phyloP scores from a whole-genome alignment of 2,797 vertebrate genomes.

The Pseudocheirus occidentalis region DNA sequence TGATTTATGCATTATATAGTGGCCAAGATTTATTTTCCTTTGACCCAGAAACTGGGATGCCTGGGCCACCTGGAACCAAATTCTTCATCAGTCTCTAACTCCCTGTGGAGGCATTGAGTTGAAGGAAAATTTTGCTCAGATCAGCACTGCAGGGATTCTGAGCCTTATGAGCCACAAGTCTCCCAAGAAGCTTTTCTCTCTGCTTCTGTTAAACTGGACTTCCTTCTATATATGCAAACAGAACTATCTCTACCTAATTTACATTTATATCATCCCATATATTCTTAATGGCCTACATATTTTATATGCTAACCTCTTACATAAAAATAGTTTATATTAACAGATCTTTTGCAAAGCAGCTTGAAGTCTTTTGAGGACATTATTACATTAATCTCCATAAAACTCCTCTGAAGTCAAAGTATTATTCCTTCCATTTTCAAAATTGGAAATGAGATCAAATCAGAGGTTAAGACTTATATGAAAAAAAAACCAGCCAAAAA shows the following conservation, averaged over 20 bases:
- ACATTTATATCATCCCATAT: background rate
- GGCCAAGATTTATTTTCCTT: background rate
- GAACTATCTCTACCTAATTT: background rate
- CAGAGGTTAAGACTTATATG: background rate
- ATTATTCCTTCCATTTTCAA: background rate
- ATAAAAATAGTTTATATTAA: constrained; percentile 7
- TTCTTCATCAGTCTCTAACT: background rate
- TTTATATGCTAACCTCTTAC: background rate
- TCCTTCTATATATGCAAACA: constrained; percentile 33
- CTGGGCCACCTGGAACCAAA: background rate
- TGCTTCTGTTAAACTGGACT: constrained; percentile 1
- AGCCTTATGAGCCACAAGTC: background rate
- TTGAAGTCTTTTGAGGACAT: background rate
- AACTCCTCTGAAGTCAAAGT: background rate
- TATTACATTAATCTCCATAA: background rate
- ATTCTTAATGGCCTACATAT: background rate
- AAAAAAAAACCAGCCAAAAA: background rate
- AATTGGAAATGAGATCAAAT: background rate
- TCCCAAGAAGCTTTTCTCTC: background rate
- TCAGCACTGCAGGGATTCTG: background rate
- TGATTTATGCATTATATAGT: background rate
- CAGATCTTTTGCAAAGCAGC: background rate
- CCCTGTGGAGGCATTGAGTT: background rate
- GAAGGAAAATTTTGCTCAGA: constrained; percentile 33
- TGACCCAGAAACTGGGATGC: background rate